Evolutionary conservation across 2,113 vertebrate species (phyloP).

Genomic region (Cettia cetti): DNA sequence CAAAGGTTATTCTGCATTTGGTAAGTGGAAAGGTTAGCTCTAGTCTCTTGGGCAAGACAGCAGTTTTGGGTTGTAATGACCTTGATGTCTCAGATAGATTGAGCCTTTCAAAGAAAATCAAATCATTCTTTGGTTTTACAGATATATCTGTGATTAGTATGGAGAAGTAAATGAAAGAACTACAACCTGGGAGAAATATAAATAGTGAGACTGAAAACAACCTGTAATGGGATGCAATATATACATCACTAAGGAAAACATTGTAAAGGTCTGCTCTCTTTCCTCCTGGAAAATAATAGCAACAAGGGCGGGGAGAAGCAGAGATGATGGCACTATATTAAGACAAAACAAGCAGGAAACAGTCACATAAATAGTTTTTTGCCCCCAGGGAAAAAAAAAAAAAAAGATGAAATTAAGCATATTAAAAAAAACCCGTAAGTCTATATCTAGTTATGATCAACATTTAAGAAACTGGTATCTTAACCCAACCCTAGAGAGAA

Average conservation of each 20-base stretch:
- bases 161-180: neutral
- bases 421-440: neutral
- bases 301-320: neutral
- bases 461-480: neutral
- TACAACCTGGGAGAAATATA: neutral
- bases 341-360: neutral
- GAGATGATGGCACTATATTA: neutral
- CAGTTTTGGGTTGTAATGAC: neutral
- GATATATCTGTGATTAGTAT: neutral
- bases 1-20: neutral
- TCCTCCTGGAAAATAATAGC: neutral
- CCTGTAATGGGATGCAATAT: neutral
- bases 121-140: neutral
- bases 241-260: neutral
- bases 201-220: neutral
- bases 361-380: neutral
- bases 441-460: neutral
- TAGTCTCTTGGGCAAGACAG: neutral
- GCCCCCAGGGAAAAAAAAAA: neutral
- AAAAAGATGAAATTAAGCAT: neutral
- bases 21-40: neutral
- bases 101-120: neutral
- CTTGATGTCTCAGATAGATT: neutral
- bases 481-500: neutral
- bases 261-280: neutral